A percentile compares a stretch with the other conserved stretches of the same genome.
Conservation (phyloP, 2,113 vertebrate genomes). For the Passer montanus region DNA sequence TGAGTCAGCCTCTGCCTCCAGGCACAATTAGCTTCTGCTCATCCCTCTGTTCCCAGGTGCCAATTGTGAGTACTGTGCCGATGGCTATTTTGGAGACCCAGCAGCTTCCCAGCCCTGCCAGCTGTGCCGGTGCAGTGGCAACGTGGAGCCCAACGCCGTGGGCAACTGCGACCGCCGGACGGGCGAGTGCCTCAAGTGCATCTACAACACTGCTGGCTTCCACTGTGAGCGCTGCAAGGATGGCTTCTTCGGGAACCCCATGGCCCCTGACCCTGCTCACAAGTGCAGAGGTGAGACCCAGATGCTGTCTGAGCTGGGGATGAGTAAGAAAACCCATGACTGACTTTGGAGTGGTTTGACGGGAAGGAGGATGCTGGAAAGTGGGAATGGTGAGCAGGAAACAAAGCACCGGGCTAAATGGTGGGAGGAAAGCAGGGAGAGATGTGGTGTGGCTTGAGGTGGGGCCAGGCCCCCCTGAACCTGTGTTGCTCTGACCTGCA, state of each 20-base stretch:
- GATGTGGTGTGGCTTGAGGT: background rate
- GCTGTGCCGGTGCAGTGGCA: slow-evolving; percentile 81
- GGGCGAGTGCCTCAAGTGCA: slow-evolving; percentile 90
- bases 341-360: too few species aligned
- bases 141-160: slow-evolving; percentile 78
- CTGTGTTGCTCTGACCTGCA: background rate
- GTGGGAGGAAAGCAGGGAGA: background rate
- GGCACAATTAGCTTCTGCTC: background rate
- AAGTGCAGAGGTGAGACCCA: slow-evolving; percentile 78
- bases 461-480: background rate
- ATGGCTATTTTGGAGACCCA: slow-evolving; percentile 87
- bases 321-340: background rate
- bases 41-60: slow-evolving; percentile 70
- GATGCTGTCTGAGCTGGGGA: background rate
- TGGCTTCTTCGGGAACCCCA: slow-evolving; percentile 86
- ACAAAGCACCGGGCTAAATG: accelerated
- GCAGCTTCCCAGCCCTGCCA: slow-evolving; percentile 73
- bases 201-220: slow-evolving; percentile 86
- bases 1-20: accelerated
- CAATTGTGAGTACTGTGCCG: slow-evolving; percentile 82
- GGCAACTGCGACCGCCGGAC: slow-evolving; percentile 86
- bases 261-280: slow-evolving; percentile 70
- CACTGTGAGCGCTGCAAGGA: slow-evolving; percentile 89
- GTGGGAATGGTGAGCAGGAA: background rate
- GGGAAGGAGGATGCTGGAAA: background rate